Evolutionary conservation across 1,140 invertebrate genomes (phyloP).

Genomic region (Amphibalanus amphitrite): DNA sequence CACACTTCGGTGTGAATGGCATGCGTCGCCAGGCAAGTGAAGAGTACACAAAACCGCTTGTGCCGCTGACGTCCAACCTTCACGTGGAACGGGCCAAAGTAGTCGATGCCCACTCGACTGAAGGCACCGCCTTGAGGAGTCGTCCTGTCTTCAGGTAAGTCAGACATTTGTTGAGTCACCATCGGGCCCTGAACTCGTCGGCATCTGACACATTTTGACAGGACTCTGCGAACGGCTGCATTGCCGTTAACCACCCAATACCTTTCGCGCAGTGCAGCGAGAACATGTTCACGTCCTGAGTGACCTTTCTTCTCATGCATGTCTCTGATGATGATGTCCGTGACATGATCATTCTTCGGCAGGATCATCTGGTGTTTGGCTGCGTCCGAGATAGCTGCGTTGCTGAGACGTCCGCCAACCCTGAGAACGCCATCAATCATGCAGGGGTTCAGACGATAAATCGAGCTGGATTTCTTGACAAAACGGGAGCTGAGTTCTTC

Average conservation of each 20-base stretch:
- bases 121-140: slow-evolving; percentile 11
- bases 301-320: slow-evolving; percentile 10
- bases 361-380: slow-evolving; percentile 19
- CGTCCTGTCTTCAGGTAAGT: slow-evolving; percentile 15
- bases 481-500: background rate
- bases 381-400: slow-evolving; percentile 13
- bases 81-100: slow-evolving; percentile 18
- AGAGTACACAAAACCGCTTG: slow-evolving; percentile 18
- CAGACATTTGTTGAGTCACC: slow-evolving; percentile 11
- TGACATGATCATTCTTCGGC: slow-evolving; percentile 10
- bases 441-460: slow-evolving; percentile 1
- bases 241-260: slow-evolving; percentile 14
- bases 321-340: slow-evolving; percentile 7
- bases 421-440: slow-evolving; percentile 15
- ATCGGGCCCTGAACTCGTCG: background rate
- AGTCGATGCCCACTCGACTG: slow-evolving; percentile 17
- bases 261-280: background rate
- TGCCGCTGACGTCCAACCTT: slow-evolving; percentile 11
- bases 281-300: slow-evolving; percentile 3
- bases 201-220: slow-evolving; percentile 4
- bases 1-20: slow-evolving; percentile 22
- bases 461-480: background rate
- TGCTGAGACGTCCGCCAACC: slow-evolving; percentile 18
- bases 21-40: slow-evolving; percentile 18
- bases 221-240: slow-evolving; percentile 5